Evolutionary conservation across 1,140 invertebrate genomes (phyloP).

Genomic region (Macrobrachium nipponense): DNA sequence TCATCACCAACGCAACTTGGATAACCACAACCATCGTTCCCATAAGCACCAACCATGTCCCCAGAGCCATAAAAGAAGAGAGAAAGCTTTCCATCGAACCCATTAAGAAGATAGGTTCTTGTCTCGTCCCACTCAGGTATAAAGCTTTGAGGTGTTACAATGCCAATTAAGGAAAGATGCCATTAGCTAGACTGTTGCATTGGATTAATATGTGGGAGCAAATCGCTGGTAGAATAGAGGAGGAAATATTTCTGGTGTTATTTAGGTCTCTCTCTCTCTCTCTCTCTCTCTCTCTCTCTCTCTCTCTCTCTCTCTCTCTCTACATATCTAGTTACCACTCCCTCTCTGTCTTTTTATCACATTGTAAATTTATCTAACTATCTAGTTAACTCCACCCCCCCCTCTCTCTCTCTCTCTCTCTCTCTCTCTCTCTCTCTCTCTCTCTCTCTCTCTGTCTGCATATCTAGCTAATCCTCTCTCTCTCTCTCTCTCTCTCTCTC

Average conservation of each 20-base stretch:
- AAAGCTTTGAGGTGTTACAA: too few relatives aligned
- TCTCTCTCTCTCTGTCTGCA: conserved; percentile 16
- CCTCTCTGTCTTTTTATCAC: neutral
- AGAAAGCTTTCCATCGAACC: too few relatives aligned
- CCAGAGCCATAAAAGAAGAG: too few relatives aligned
- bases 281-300: conserved; percentile 33
- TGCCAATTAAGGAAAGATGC: neutral
- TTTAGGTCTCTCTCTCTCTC: conserved; percentile 32
- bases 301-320: conserved; percentile 41
- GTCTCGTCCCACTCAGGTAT: too few relatives aligned
- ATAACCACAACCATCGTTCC: too few relatives aligned
- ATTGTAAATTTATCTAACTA: neutral
- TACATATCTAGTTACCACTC: conserved; percentile 11
- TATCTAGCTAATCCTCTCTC: neutral
- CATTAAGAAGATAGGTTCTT: too few relatives aligned
- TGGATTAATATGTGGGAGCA: too few relatives aligned
- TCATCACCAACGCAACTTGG: too few relatives aligned
- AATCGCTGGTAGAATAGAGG: too few relatives aligned
- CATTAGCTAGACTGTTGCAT: neutral
- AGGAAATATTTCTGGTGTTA: neutral
- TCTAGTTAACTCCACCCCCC: too few relatives aligned
- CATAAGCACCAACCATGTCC: too few relatives aligned
- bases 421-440: conserved; percentile 2
- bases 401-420: conserved; percentile 22
- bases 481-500: conserved; percentile 21